A percentile compares a stretch with the other conserved stretches of the same genome.
Evolutionary conservation across 1,140 invertebrate species (phyloP).

Genomic region (Solen grandis): DNA sequence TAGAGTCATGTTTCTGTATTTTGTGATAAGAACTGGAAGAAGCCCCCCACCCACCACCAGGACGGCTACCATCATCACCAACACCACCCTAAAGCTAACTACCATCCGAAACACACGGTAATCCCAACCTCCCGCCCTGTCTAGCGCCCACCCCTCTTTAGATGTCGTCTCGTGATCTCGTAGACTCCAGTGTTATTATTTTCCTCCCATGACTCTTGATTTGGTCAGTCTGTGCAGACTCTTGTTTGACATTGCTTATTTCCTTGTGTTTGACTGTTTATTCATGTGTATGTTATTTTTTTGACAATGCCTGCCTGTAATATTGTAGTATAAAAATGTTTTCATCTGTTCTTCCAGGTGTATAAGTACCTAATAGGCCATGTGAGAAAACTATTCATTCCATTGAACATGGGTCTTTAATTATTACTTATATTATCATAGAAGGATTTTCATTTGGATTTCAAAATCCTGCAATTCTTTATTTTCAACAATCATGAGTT

Average conservation of each 20-base stretch:
- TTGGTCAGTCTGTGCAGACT: neutral
- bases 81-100: conserved; percentile 48
- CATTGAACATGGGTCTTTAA: too few relatives aligned
- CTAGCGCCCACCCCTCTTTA: neutral
- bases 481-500: too few relatives aligned
- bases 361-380: too few relatives aligned
- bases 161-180: neutral
- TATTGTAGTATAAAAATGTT: too few relatives aligned
- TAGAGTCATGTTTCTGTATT: neutral
- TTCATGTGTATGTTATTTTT: too few relatives aligned
- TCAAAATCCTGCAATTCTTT: too few relatives aligned
- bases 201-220: neutral
- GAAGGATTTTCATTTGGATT: too few relatives aligned
- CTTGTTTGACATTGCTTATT: neutral
- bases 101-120: conserved; percentile 41
- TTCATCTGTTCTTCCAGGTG: too few relatives aligned
- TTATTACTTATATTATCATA: too few relatives aligned
- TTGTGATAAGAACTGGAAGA: conserved; percentile 38
- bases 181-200: neutral
- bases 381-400: too few relatives aligned
- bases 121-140: neutral
- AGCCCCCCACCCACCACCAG: conserved; percentile 22
- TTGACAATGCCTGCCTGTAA: too few relatives aligned
- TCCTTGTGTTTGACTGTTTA: too few relatives aligned
- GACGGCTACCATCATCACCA: conserved; percentile 31